Conservation (phyloP, 2,888 invertebrate species). For the Ormyrus pomaceus region DNA sequence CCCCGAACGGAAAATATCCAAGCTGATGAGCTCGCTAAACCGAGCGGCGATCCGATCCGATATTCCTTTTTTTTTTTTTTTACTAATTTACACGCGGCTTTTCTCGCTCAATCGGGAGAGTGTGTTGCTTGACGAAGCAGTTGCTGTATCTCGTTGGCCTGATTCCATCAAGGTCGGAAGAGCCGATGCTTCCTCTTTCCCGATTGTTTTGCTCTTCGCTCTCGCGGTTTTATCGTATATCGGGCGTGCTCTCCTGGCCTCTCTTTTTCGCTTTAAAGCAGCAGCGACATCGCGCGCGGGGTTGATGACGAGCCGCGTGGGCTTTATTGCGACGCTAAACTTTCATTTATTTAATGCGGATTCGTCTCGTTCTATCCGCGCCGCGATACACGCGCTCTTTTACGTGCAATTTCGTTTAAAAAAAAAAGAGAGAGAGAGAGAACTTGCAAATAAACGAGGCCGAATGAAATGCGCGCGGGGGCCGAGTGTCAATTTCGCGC, state of each 20-base stretch:
- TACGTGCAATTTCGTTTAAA: no score
- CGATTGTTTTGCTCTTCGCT: conserved; percentile 27
- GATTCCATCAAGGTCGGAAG: conserved; percentile 57
- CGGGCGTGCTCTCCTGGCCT: background rate
- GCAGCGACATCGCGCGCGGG: conserved; percentile 43
- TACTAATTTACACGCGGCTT: no score
- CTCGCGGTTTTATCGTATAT: conserved; percentile 5
- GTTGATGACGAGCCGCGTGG: conserved; percentile 54
- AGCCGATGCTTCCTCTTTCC: conserved; percentile 45
- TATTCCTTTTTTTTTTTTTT: no score
- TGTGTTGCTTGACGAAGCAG: background rate
- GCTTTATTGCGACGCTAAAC: conserved; percentile 60
- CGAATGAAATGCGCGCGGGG: no score
- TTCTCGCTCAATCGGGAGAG: no score
- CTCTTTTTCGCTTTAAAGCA: conserved; percentile 55
- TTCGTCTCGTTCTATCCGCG: conserved; percentile 51
- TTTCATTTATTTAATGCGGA: conserved; percentile 60
- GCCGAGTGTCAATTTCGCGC: no score
- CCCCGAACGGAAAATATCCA: background rate
- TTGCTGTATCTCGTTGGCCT: conserved; percentile 62
- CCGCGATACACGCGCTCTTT: no score
- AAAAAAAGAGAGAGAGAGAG: no score
- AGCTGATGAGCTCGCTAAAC: conserved; percentile 8
- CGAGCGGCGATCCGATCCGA: background rate
- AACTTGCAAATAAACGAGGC: no score